Conservation (phyloP, 2,797 vertebrate genomes). For the Catostomus latipinnis region DNA sequence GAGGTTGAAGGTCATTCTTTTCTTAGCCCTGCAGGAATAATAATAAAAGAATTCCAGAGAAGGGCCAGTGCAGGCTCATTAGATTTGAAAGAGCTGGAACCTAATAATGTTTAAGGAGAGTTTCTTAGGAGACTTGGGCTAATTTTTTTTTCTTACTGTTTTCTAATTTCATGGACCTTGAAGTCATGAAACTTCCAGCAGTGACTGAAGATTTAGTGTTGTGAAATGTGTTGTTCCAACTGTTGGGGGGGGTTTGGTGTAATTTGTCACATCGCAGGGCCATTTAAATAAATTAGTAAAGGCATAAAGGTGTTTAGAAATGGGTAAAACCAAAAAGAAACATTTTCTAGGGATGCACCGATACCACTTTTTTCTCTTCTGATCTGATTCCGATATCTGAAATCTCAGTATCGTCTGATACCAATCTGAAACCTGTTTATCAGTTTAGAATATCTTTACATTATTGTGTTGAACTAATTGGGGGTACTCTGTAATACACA, state of each 20-base stretch:
- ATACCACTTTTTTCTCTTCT: no score
- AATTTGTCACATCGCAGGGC: neutral
- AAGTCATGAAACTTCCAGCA: constrained; percentile 42
- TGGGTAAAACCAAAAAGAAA: neutral
- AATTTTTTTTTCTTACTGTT: constrained; percentile 28
- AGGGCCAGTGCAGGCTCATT: constrained; percentile 7
- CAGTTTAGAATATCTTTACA: no score
- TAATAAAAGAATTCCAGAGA: constrained; percentile 42
- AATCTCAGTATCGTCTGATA: no score
- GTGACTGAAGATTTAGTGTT: constrained; percentile 28
- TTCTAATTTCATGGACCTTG: constrained; percentile 38
- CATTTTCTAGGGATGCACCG: neutral
- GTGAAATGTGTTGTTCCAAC: constrained; percentile 26
- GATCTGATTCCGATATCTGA: no score
- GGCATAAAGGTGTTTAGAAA: neutral
- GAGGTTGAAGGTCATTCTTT: constrained; percentile 13
- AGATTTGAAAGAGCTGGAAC: constrained; percentile 25
- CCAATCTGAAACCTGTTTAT: no score
- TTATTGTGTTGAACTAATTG: no score
- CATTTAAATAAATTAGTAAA: neutral
- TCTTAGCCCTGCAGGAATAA: constrained; percentile 19
- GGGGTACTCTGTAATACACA: no score
- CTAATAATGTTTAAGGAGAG: constrained; percentile 23
- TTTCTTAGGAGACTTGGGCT: constrained; percentile 17
- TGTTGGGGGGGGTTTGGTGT: neutral